A percentile compares a stretch with the other conserved stretches of the same genome.
phyloP scores from a whole-genome alignment of 2,113 vertebrate species.

The Dipodomys merriami region DNA sequence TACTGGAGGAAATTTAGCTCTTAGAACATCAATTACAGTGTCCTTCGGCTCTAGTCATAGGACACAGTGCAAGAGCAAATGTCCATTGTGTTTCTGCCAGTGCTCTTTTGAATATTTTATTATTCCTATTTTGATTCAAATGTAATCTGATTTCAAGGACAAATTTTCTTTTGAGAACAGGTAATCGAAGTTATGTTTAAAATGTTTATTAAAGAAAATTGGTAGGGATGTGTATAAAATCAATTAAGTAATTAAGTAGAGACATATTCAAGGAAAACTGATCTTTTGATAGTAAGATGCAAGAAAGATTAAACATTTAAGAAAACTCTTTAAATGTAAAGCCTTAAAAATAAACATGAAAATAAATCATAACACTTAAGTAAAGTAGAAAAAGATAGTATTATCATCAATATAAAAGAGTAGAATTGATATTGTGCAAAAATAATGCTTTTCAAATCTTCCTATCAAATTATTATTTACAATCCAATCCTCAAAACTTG shows the following conservation, averaged over 20 bases:
- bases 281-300: background rate
- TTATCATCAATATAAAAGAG: background rate
- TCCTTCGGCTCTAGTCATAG: background rate
- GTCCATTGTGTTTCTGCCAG: background rate
- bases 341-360: background rate
- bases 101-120: background rate
- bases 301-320: background rate
- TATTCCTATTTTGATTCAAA: background rate
- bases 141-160: background rate
- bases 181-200: background rate
- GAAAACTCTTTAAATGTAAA: background rate
- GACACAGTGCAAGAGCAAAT: background rate
- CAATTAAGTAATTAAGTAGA: background rate
- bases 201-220: background rate
- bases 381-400: background rate
- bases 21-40: background rate
- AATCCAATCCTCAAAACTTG: background rate
- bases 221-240: background rate
- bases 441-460: background rate
- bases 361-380: background rate
- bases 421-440: background rate
- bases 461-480: background rate
- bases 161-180: background rate
- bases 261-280: background rate
- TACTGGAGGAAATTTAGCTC: conserved; percentile 16